phyloP scores from a whole-genome alignment of 2,888 invertebrate genomes.

The Apamea monoglypha region DNA sequence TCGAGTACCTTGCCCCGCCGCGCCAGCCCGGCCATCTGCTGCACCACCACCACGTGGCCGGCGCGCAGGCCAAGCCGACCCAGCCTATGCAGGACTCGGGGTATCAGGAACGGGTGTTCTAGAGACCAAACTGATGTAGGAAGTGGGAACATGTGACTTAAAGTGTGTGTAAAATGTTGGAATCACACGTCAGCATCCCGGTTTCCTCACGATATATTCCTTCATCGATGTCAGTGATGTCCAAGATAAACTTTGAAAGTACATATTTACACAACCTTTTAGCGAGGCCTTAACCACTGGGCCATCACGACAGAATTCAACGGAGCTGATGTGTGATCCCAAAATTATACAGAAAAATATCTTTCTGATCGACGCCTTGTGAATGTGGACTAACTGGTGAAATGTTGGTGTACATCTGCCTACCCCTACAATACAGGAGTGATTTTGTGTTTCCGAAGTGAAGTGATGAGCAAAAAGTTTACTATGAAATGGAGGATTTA shows the following conservation, averaged over 20 bases:
- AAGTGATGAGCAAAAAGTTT: constrained; percentile 7
- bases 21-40: constrained; percentile 93
- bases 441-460: background rate
- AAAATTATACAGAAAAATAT: background rate
- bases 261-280: background rate
- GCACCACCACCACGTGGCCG: constrained; percentile 92
- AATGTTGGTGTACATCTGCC: background rate
- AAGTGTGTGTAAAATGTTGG: background rate
- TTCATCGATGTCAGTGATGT: no score
- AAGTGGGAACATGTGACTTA: constrained; percentile 26
- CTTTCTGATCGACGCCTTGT: no score
- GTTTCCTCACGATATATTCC: no score
- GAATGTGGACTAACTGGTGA: background rate
- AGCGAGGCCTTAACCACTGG: no score
- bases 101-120: constrained; percentile 96
- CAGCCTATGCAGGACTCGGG: constrained; percentile 94
- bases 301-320: background rate
- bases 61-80: constrained; percentile 82
- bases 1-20: constrained; percentile 95
- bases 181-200: background rate
- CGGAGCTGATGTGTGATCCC: background rate
- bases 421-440: background rate
- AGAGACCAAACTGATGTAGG: constrained; percentile 49
- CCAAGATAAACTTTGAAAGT: no score
- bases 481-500: background rate